phyloP scores from a whole-genome alignment of 2,797 vertebrate genomes.

The Oreonectes daqikongensis region DNA sequence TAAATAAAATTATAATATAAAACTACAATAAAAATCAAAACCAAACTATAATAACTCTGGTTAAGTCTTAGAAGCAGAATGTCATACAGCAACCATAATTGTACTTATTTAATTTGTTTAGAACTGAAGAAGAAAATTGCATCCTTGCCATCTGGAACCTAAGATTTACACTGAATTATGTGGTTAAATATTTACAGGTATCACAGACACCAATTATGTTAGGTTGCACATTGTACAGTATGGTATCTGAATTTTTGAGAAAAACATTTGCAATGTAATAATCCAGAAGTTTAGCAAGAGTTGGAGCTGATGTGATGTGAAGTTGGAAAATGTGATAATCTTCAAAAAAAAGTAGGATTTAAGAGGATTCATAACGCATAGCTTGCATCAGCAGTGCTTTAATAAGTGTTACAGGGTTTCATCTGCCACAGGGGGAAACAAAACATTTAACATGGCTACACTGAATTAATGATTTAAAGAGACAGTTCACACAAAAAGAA shows the following conservation, averaged over 20 bases:
- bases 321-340: slow-evolving; percentile 19
- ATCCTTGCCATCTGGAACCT: not conserved
- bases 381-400: slow-evolving; percentile 25
- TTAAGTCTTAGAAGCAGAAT: no score
- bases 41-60: no score
- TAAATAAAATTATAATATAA: no score
- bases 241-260: not conserved
- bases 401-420: slow-evolving; percentile 24
- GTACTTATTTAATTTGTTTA: not conserved
- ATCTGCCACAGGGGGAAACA: slow-evolving; percentile 2
- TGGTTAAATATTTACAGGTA: not conserved
- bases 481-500: not conserved
- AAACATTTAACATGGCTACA: slow-evolving; percentile 19
- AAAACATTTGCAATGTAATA: not conserved
- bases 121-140: not conserved
- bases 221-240: not conserved
- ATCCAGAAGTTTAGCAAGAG: not conserved
- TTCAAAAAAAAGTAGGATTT: slow-evolving; percentile 33
- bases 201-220: not conserved
- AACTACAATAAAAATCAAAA: no score
- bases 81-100: not conserved
- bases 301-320: slow-evolving; percentile 3
- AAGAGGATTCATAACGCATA: slow-evolving; percentile 14
- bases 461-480: slow-evolving; percentile 34
- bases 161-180: not conserved